phyloP scores from a whole-genome alignment of 2,888 invertebrate genomes.

The Lochmaea capreae region DNA sequence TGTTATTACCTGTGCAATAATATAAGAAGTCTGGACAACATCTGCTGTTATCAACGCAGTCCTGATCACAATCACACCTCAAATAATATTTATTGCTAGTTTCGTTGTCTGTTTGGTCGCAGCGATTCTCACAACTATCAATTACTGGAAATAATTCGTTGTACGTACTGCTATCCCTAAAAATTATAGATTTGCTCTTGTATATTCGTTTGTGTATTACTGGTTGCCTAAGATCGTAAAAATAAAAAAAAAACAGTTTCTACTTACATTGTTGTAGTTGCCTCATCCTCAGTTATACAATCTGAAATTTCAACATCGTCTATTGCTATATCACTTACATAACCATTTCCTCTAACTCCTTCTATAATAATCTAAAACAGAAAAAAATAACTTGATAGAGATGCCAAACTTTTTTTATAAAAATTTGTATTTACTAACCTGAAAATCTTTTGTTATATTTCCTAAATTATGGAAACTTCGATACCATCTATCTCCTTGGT shows the following conservation, averaged over 20 bases:
- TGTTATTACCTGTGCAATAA: slow-evolving; percentile 66
- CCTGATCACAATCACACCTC: slow-evolving; percentile 71
- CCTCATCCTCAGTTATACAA: slow-evolving; percentile 65
- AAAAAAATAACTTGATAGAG: slow-evolving; percentile 8
- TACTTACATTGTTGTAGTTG: slow-evolving; percentile 51
- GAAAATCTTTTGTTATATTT: slow-evolving; percentile 68
- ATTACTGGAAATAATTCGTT: slow-evolving; percentile 58
- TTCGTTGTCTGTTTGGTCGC: slow-evolving; percentile 55
- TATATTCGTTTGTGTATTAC: neutral
- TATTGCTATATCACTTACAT: slow-evolving; percentile 82
- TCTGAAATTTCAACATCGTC: slow-evolving; percentile 80
- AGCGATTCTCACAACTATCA: slow-evolving; percentile 70
- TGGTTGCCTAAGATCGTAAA: neutral
- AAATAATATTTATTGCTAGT: slow-evolving; percentile 41
- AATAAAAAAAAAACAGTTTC: neutral
- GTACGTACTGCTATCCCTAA: slow-evolving; percentile 41
- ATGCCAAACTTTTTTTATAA: neutral
- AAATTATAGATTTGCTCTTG: neutral
- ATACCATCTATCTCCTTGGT: slow-evolving; percentile 79
- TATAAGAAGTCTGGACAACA: slow-evolving; percentile 79
- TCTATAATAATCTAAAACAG: slow-evolving; percentile 80
- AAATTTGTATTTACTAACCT: slow-evolving; percentile 64
- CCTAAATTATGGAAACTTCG: slow-evolving; percentile 67
- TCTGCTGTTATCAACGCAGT: slow-evolving; percentile 68
- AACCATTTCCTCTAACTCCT: slow-evolving; percentile 75